Base-by-base conservation (phyloP, 2,113 vertebrate species). In the Bombycilla garrulus region DNA sequence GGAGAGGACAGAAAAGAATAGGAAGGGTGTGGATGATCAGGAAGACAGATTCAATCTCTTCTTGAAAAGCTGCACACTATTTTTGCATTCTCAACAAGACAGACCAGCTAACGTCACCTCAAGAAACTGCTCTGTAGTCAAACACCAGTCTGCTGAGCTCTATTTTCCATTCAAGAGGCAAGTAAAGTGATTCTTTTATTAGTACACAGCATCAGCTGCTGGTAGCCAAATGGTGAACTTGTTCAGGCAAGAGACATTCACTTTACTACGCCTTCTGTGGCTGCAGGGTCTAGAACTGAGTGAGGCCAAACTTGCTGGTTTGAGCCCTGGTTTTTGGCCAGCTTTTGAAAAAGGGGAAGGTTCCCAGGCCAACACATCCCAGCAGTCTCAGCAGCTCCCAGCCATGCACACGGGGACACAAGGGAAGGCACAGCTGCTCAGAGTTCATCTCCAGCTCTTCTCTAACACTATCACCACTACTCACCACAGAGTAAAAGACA, bases 361-460 rank as follows among this genome's bases (percentile, higher is more conserved):
- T 33, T 87, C 33, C 61, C 47, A 79, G 67, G 60, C 28, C 28
- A 57, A 16, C 28, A 45, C 15, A 35, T 5, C 22, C 19, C 40
- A 64, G 62, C 62, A 33, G 8, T 13, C 47, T 28, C 53, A 81
- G 53, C 44, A 86, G 45, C 1, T 84, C 47, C 77, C 69, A 95
- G 0, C 10, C 28, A 19, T 0, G 28, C 1, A 4, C 38, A 66
- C 16, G 35, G 1, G 38, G 24, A 67, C n/a, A n/a, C 20, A n/a
- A 72, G 28, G 45, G 26, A 79, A 53, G 38, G 8, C 62, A 50
- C 33, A 66, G 56, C 42, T 61, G 26, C 57, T 67, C 57, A 15
- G 14, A 47, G 45, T 6, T 42, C 42, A 78, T 7, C 72, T 19
- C 7, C 17, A 51, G 17, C 67, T 54, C 48, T 10, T 6, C 64